Base-by-base conservation (phyloP, 2,797 vertebrate genomes). In the Coreius guichenoti region DNA sequence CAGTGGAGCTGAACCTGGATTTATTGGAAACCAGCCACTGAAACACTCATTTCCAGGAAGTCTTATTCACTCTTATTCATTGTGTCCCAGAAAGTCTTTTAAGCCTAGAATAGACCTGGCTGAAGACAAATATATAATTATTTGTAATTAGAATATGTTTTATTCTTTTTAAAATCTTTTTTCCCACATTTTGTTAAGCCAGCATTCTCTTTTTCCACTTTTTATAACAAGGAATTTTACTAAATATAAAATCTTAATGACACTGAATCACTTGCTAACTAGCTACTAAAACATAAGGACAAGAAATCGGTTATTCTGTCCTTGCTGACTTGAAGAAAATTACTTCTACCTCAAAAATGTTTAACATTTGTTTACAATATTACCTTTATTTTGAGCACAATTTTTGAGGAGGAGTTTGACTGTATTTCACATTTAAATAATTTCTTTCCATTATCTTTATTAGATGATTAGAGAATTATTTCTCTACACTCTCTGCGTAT, bases 111-210 rank as follows among this genome's bases (percentile, higher is more conserved):
- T 81, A 81, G 70, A 75, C 85, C 90, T 90, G 79, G 49, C 87
- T 58, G 80, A 88, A 87, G 82, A 90, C 90, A 89, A 88, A 87
- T 86, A 86, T 82, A 81, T 87, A 81, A 88, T 86, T 87, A 88
- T 85, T 58, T 75, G 58, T 45, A 86, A 92, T 92, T 90, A 90
- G 84, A 89, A 81, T 89, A 83, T 39, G 51, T 65, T 16, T 76
- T 43, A 58, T 88, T 89, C 91, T n/a, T n/a, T n/a, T n/a, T 92
- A 94, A 94, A 69, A 39, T 63, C 26, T 21, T 78, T 77, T 82
- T 73, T 43, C 17, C 16, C 29, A 6, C 16, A n/a, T 76, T 77
- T 56, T 67, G 17, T 56, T 54, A 82, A 70, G 13, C n/a, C 33
- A 61, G 16, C n/a, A 31, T 83, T n/a, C 65, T 49, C n/a, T 61